phyloP scores from a whole-genome alignment of 2,888 invertebrate species.

The Iselma pallidipennis region DNA sequence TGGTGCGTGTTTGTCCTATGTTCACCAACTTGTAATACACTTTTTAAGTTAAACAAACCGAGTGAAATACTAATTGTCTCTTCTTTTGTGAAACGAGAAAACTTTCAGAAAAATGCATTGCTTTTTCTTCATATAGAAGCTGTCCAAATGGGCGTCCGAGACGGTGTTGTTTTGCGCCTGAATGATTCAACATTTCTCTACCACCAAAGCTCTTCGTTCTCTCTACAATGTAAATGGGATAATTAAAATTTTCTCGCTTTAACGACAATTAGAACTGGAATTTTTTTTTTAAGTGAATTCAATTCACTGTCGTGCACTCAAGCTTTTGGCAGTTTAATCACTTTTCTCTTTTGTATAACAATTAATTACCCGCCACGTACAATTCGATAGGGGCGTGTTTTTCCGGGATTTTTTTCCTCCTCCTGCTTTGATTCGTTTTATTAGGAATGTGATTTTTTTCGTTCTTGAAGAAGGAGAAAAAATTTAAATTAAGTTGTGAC shows the following conservation, averaged over 20 bases:
- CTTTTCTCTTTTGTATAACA: slow-evolving; percentile 16
- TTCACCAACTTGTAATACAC: slow-evolving; percentile 25
- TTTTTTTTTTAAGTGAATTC: slow-evolving; percentile 7
- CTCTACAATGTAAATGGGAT: slow-evolving; percentile 12
- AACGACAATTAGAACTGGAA: slow-evolving; percentile 15
- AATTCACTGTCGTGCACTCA: slow-evolving; percentile 6
- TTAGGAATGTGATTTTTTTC: not conserved
- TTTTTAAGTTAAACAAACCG: slow-evolving; percentile 35
- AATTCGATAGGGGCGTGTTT: not conserved
- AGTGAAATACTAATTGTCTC: slow-evolving; percentile 39
- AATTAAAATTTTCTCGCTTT: slow-evolving; percentile 23
- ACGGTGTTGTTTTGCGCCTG: not conserved
- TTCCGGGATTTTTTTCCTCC: not conserved
- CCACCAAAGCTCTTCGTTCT: slow-evolving; percentile 4
- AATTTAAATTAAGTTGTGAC: not conserved
- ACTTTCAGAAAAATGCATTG: slow-evolving; percentile 32
- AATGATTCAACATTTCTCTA: not conserved
- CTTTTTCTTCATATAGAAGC: not conserved
- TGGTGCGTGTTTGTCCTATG: slow-evolving; percentile 23
- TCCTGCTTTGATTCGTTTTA: not conserved
- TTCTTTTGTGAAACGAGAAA: slow-evolving; percentile 34
- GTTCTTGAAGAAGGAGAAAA: not conserved
- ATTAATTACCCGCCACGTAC: slow-evolving; percentile 8
- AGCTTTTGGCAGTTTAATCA: slow-evolving; percentile 11
- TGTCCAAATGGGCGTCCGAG: not conserved